These are phyloP conservation scores for Hylomyscus alleni DNA, from an alignment of 2,797 vertebrate genomes.

Conservation along the genomic window DNA sequence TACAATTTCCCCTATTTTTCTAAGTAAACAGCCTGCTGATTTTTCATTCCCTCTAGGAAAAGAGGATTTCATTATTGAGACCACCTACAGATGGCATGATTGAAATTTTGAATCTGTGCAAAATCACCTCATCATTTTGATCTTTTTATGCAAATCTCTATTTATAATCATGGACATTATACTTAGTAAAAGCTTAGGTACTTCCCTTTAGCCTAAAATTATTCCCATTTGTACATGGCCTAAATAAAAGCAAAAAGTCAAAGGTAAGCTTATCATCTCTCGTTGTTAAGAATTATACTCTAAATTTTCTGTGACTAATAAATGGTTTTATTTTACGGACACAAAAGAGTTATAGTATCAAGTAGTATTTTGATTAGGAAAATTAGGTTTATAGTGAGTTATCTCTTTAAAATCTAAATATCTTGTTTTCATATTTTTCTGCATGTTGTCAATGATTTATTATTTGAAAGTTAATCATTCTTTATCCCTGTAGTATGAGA, in stretches of 20 bases:
- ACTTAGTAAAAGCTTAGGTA: conserved; percentile 42
- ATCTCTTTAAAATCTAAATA: not conserved
- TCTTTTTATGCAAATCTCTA: conserved; percentile 77
- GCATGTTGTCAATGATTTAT: not conserved
- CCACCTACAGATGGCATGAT: conserved; percentile 75
- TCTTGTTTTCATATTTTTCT: not conserved
- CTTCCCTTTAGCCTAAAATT: conserved; percentile 39
- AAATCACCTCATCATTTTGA: conserved; percentile 81
- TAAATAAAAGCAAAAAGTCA: conserved; percentile 23
- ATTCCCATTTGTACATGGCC: conserved; percentile 27
- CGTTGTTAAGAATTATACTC: not conserved
- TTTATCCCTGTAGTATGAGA: not conserved
- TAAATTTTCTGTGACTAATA: not conserved
- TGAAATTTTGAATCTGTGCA: conserved; percentile 76
- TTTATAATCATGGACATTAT: conserved; percentile 62
- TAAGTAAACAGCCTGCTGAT: conserved; percentile 37
- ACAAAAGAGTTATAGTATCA: not conserved
- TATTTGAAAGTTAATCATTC: not conserved
- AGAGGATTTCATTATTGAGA: conserved; percentile 75
- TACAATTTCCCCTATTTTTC: conserved; percentile 65
- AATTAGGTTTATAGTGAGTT: not conserved
- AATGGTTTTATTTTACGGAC: conserved; percentile 13
- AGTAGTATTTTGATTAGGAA: not conserved
- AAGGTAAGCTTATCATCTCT: not conserved
- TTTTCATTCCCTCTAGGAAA: conserved; percentile 64